These are phyloP conservation scores for Oxyura jamaicensis DNA, from an alignment of 2,113 vertebrate species.

Conservation along the genomic window DNA sequence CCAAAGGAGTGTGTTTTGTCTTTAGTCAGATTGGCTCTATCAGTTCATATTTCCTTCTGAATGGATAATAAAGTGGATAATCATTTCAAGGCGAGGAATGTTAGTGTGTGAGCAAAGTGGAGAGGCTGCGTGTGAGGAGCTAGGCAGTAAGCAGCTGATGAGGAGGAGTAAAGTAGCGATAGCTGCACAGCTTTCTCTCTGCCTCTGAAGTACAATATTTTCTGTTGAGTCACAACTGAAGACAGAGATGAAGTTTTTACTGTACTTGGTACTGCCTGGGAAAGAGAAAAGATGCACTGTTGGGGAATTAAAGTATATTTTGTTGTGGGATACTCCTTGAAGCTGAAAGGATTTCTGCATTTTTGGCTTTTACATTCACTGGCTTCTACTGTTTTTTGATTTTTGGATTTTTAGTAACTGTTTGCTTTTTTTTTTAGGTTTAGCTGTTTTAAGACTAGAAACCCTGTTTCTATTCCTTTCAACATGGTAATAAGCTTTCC, in stretches of 20 bases:
- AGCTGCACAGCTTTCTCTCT: slow-evolving; percentile 77
- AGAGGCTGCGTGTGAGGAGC: slow-evolving; percentile 62
- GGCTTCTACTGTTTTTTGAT: slow-evolving; percentile 41
- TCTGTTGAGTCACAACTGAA: slow-evolving; percentile 72
- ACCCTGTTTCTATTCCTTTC: neutral
- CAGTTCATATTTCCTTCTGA: slow-evolving; percentile 52
- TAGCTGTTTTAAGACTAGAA: neutral
- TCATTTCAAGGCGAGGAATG: slow-evolving; percentile 45
- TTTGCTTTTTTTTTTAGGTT: neutral
- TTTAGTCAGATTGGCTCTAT: slow-evolving; percentile 57
- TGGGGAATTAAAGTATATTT: slow-evolving; percentile 37
- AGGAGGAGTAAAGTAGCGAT: slow-evolving; percentile 78
- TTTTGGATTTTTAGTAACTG: slow-evolving; percentile 66
- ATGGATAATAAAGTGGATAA: slow-evolving; percentile 62
- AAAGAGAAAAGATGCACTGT: neutral
- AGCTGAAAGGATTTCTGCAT: slow-evolving; percentile 53
- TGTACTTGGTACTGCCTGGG: slow-evolving; percentile 53
- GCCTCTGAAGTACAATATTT: slow-evolving; percentile 67
- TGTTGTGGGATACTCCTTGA: slow-evolving; percentile 35
- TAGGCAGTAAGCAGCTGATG: slow-evolving; percentile 80
- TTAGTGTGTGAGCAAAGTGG: slow-evolving; percentile 10
- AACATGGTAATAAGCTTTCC: neutral
- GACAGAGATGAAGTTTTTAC: slow-evolving; percentile 73
- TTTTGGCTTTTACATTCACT: slow-evolving; percentile 55
- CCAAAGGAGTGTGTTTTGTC: slow-evolving; percentile 16